Conservation (phyloP, 2,113 vertebrate species). For the Tonatia bakeri region DNA sequence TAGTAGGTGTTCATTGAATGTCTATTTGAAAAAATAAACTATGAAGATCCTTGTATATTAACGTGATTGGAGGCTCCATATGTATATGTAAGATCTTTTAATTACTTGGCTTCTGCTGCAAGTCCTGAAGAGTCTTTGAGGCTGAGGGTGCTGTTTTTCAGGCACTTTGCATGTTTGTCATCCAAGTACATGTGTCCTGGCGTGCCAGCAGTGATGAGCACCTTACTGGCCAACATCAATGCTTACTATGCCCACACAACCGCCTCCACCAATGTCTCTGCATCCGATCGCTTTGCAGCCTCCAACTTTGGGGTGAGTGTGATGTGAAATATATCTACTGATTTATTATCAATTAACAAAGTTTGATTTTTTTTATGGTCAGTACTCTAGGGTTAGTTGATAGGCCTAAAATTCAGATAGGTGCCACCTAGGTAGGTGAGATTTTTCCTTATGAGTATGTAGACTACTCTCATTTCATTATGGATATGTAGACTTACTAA, state of each 20-base stretch:
- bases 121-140: conserved; percentile 23
- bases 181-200: conserved; percentile 99
- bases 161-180: conserved; percentile 98
- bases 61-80: not conserved
- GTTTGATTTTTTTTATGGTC: conserved; percentile 34
- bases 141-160: conserved; percentile 66
- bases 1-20: not conserved
- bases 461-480: not conserved
- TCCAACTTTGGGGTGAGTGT: conserved; percentile 97
- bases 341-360: conserved; percentile 16
- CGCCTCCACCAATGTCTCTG: conserved; percentile 97
- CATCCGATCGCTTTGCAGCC: conserved; percentile 95
- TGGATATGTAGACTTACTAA: not conserved
- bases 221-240: conserved; percentile 98
- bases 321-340: not conserved
- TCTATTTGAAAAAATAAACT: not conserved
- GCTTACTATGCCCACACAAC: conserved; percentile 99
- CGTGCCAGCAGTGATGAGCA: conserved; percentile 99
- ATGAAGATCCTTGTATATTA: not conserved
- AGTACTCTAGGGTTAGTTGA: not conserved
- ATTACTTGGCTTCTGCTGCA: conserved; percentile 22
- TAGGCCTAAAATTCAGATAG: conserved; percentile 29
- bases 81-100: not conserved
- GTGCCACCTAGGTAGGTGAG: not conserved
- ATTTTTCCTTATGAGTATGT: not conserved